Base-by-base conservation (phyloP, 64 coral and sea anemone genomes). In the Orbicella faveolata region DNA sequence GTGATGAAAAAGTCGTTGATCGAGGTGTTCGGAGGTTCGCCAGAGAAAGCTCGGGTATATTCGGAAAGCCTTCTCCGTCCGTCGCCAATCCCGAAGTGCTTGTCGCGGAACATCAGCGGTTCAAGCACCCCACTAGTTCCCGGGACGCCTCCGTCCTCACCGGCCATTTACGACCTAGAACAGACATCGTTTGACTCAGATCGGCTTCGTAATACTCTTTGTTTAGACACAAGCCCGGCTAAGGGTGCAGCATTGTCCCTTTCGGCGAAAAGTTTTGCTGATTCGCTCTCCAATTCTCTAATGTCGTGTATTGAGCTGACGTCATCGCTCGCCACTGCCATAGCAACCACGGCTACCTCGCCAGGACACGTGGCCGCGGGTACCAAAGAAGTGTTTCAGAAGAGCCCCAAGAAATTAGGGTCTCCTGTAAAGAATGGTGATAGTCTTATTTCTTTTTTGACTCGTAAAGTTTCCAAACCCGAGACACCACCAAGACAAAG, bases 1-100 rank as follows among this genome's bases (percentile, higher is more conserved):
- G 41, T 89, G 34, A 93, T 93, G 87, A 89, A 89, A 67, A 93
- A 93, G 74, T 93, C 92, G 25, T 63, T 93, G 35, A 78, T 35
- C 39, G 92, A 76, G 61, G 92, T 84, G 16, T 93, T 93, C 30
- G 67, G 80, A 41, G 52, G 54, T 16, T 73, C 86, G 1, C 87
- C 92, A 20, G 78, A 93, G 19, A 93, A 93, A 66, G 35, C 51
- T 34, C 64, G 69, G 16, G 41, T 14, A 44, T 93, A 89, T 66
- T 66, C 75, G 34, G 92, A 89, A 68, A 82, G 30, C 44, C 41
- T 93, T 61, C n/a, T 84, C 1, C 4, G 30, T 33, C 88, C 92
- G 21, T 59, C 86, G 33, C 54, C 41, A 36, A 21, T 89, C 19
- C 92, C 92, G 55, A 93, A 89, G 54, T 93, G 92, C 34, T 36